These are phyloP conservation scores for Porites rus DNA, from an alignment of 92 coral and sea anemone genomes.

Conservation along the genomic window DNA sequence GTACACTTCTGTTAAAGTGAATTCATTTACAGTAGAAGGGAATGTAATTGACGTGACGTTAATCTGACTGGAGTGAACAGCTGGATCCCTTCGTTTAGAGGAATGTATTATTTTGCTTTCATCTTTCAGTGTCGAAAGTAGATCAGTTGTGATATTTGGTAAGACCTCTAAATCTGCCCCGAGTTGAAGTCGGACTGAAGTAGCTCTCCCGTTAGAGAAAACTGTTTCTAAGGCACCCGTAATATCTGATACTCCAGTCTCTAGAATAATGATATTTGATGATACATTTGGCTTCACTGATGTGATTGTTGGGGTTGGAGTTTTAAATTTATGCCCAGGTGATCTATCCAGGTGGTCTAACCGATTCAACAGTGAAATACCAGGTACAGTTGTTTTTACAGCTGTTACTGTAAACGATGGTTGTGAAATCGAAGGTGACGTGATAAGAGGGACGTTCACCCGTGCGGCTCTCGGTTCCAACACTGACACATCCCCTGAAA, in stretches of 20 bases:
- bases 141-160: neutral
- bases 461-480: neutral
- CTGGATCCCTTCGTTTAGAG: neutral
- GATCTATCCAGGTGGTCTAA: neutral
- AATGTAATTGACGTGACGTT: neutral
- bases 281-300: neutral
- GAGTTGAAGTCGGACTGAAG: neutral
- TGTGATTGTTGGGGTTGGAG: neutral
- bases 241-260: neutral
- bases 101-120: neutral
- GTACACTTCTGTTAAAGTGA: neutral
- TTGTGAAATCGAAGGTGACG: neutral
- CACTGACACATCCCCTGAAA: neutral
- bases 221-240: too few relatives aligned
- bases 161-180: neutral
- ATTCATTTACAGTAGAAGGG: neutral
- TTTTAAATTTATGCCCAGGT: neutral
- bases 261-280: neutral
- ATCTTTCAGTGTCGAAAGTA: neutral
- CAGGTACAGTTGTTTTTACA: neutral
- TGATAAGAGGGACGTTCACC: neutral
- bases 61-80: neutral
- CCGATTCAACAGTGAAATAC: neutral
- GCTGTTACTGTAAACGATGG: neutral
- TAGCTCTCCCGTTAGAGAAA: neutral